A percentile compares a stretch with the other conserved stretches of the same genome.
These are phyloP conservation scores for Scaptomyza montana DNA, from an alignment of 1,140 invertebrate species.

Conservation along the genomic window DNA sequence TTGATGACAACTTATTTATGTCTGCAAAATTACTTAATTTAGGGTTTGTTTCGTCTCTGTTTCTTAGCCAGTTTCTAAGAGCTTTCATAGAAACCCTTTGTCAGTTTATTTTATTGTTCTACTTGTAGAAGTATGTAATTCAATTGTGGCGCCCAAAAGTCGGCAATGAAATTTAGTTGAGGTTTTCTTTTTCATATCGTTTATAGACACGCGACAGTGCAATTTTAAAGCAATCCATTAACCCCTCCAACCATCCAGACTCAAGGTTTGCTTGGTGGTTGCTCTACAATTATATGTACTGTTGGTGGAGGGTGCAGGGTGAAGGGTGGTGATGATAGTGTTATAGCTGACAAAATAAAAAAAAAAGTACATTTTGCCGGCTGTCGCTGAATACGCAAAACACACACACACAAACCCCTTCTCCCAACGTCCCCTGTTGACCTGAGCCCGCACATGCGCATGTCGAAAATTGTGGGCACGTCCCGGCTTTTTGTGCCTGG, in stretches of 20 bases:
- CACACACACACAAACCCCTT: slow-evolving; percentile 24
- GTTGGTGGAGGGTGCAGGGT: neutral
- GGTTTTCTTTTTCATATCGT: slow-evolving; percentile 8
- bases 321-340: neutral
- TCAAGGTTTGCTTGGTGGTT: slow-evolving; percentile 44
- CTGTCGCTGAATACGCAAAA: slow-evolving; percentile 74
- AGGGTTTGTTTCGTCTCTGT: neutral
- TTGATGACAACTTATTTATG: neutral
- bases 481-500: slow-evolving; percentile 15
- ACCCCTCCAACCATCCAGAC: slow-evolving; percentile 5
- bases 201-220: slow-evolving; percentile 30
- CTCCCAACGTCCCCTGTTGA: neutral
- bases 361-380: slow-evolving; percentile 66
- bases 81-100: too few relatives aligned
- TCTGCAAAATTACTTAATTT: neutral
- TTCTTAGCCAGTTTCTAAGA: neutral
- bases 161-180: slow-evolving; percentile 38
- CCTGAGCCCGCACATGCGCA: slow-evolving; percentile 55
- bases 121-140: neutral
- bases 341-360: slow-evolving; percentile 51
- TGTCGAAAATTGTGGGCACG: neutral
- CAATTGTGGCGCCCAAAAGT: slow-evolving; percentile 67
- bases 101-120: neutral
- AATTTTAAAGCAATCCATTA: slow-evolving; percentile 40
- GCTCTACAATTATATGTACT: slow-evolving; percentile 20